Evolutionary conservation across 2,888 invertebrate genomes (phyloP).

Genomic region (Brachylomia viminalis): DNA sequence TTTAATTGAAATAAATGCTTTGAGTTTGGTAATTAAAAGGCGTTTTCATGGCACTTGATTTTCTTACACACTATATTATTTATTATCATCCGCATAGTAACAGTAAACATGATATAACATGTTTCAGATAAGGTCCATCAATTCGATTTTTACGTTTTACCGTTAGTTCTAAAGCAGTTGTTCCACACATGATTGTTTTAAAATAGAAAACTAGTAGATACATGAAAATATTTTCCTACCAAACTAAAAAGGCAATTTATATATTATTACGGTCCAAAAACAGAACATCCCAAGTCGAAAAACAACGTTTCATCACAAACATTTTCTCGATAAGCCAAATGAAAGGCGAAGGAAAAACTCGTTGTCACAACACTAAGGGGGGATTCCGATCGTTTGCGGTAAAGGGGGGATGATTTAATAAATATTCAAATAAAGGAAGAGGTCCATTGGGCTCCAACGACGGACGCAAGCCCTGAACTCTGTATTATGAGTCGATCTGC

Average conservation of each 20-base stretch:
- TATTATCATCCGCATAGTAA: not conserved
- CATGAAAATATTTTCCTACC: not conserved
- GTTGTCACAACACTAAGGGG: conserved; percentile 78
- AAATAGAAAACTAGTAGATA: not conserved
- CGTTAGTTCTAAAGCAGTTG: not conserved
- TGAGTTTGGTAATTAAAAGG: no score
- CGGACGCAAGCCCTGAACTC: conserved; percentile 65
- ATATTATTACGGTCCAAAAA: conserved; percentile 41
- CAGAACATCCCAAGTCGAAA: conserved; percentile 50
- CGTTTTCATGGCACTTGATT: not conserved
- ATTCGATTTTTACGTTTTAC: no score
- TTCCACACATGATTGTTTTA: not conserved
- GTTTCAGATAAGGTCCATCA: not conserved
- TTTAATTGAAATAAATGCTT: no score
- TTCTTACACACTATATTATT: not conserved
- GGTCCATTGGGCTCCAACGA: conserved; percentile 75
- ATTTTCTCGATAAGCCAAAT: conserved; percentile 75
- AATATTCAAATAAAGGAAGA: conserved; percentile 86
- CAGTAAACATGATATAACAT: no score
- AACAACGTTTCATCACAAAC: conserved; percentile 67
- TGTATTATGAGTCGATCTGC: conserved; percentile 64
- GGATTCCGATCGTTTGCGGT: conserved; percentile 66
- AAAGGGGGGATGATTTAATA: conserved; percentile 81
- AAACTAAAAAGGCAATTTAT: conserved; percentile 40
- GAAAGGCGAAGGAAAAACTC: conserved; percentile 75